A percentile compares a stretch with the other conserved stretches of the same genome.
These are phyloP conservation scores for Actinemys pallida DNA, from an alignment of 2,113 vertebrate genomes.

Conservation along the genomic window DNA sequence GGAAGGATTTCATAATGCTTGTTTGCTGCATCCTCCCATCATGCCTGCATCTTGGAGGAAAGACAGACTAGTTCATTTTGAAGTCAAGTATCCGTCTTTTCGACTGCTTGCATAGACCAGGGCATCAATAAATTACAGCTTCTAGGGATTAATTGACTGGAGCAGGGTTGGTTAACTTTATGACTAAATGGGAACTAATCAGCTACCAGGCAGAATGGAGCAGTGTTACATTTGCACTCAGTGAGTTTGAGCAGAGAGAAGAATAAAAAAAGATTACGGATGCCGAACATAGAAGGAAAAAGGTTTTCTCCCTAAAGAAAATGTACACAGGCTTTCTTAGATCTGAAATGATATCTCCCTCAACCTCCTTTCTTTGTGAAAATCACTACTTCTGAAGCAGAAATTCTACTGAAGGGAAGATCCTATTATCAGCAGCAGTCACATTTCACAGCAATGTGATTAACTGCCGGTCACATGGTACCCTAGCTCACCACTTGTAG, in stretches of 20 bases:
- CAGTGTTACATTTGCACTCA: slow-evolving; percentile 21
- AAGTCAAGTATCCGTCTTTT: slow-evolving; percentile 60
- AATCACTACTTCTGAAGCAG: slow-evolving; percentile 72
- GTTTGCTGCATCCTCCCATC: slow-evolving; percentile 45
- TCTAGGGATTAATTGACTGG: slow-evolving; percentile 72
- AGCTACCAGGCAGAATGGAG: slow-evolving; percentile 33
- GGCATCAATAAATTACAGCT: slow-evolving; percentile 67
- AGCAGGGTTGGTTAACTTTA: slow-evolving; percentile 73
- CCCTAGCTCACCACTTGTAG: slow-evolving; percentile 62
- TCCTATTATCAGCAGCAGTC: slow-evolving; percentile 72
- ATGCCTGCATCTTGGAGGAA: slow-evolving; percentile 41
- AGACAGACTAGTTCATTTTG: slow-evolving; percentile 52
- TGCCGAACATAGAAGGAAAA: neutral
- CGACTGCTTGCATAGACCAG: neutral
- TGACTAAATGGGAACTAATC: slow-evolving; percentile 67
- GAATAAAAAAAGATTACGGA: slow-evolving; percentile 40
- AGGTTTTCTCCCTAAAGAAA: slow-evolving; percentile 54
- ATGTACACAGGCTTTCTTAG: slow-evolving; percentile 50
- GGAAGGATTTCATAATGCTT: slow-evolving; percentile 66
- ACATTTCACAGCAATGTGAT: slow-evolving; percentile 77
- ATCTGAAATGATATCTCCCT: slow-evolving; percentile 71
- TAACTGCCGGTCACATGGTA: slow-evolving; percentile 66
- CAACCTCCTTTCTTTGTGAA: slow-evolving; percentile 67
- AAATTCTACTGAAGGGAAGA: slow-evolving; percentile 70
- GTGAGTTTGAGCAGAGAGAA: slow-evolving; percentile 20